Evolutionary conservation across 2,888 invertebrate genomes (phyloP).

Genomic region (Epirrhoe tristata): DNA sequence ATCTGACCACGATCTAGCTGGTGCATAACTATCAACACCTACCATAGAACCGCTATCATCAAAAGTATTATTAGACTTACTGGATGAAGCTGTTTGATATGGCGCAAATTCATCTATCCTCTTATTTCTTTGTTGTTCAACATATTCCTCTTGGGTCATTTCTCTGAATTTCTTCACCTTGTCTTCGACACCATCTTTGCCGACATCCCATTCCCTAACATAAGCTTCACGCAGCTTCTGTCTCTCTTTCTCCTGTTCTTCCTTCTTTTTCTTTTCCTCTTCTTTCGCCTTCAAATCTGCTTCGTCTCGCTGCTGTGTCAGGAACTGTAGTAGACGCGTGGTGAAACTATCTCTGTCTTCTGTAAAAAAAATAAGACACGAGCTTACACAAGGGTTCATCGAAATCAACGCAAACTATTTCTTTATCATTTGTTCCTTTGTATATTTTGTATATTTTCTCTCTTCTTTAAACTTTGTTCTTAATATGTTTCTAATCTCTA

Average conservation of each 20-base stretch:
- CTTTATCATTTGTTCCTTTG: too few relatives aligned
- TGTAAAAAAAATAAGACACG: constrained; percentile 49
- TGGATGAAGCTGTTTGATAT: constrained; percentile 59
- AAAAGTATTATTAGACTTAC: constrained; percentile 58
- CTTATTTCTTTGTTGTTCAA: constrained; percentile 89
- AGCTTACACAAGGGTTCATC: too few relatives aligned
- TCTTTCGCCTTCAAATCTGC: constrained; percentile 76
- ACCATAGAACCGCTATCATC: constrained; percentile 65
- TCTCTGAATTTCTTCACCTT: constrained; percentile 79
- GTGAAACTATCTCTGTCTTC: constrained; percentile 75
- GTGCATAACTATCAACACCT: constrained; percentile 35
- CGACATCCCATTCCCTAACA: constrained; percentile 90
- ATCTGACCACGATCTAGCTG: constrained; percentile 69
- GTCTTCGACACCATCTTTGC: constrained; percentile 86
- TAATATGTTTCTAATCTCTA: too few relatives aligned
- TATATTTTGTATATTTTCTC: too few relatives aligned
- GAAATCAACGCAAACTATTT: neutral
- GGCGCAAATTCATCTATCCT: constrained; percentile 93
- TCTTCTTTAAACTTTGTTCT: too few relatives aligned
- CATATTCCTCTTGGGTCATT: constrained; percentile 92
- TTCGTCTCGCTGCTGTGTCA: constrained; percentile 79
- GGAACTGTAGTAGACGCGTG: constrained; percentile 71
- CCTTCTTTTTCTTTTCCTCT: constrained; percentile 69
- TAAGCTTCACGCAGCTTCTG: constrained; percentile 82
- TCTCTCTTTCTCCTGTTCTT: constrained; percentile 77